phyloP scores from a whole-genome alignment of 1,140 invertebrate genomes.

The Pogonomyrmex barbatus region DNA sequence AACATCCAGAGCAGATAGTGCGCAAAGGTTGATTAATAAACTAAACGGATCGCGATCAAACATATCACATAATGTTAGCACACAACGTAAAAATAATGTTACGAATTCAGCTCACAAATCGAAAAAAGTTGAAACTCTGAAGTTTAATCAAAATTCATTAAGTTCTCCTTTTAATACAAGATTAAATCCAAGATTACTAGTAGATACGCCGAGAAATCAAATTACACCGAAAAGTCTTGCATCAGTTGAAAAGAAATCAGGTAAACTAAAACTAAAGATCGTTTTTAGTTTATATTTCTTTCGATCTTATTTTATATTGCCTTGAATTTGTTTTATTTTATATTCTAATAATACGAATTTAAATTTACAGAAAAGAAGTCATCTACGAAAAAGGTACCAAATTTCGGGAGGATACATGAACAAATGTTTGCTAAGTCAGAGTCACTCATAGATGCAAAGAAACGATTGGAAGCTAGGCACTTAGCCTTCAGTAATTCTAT shows the following conservation, averaged over 20 bases:
- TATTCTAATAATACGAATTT: neutral
- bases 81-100: neutral
- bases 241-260: slow-evolving; percentile 29
- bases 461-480: slow-evolving; percentile 84
- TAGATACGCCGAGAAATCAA: neutral
- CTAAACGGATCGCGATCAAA: neutral
- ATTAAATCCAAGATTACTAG: neutral
- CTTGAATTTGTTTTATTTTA: neutral
- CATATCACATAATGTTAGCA: neutral
- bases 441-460: slow-evolving; percentile 87
- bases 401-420: slow-evolving; percentile 89
- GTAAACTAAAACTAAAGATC: slow-evolving; percentile 8
- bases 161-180: neutral
- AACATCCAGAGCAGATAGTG: neutral
- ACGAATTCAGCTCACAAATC: slow-evolving; percentile 1
- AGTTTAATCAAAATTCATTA: neutral
- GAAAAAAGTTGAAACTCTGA: neutral
- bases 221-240: slow-evolving; percentile 1
- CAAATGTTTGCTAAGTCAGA: slow-evolving; percentile 89
- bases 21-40: neutral
- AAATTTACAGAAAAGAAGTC: slow-evolving; percentile 64
- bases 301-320: neutral
- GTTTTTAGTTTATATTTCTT: neutral
- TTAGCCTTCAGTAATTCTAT: slow-evolving; percentile 72
- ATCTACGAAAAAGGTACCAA: slow-evolving; percentile 86